Evolutionary conservation across 1,140 invertebrate species (phyloP), one percentile per base, ranked within the genome.

Genomic region (Drosophila ambigua): DNA sequence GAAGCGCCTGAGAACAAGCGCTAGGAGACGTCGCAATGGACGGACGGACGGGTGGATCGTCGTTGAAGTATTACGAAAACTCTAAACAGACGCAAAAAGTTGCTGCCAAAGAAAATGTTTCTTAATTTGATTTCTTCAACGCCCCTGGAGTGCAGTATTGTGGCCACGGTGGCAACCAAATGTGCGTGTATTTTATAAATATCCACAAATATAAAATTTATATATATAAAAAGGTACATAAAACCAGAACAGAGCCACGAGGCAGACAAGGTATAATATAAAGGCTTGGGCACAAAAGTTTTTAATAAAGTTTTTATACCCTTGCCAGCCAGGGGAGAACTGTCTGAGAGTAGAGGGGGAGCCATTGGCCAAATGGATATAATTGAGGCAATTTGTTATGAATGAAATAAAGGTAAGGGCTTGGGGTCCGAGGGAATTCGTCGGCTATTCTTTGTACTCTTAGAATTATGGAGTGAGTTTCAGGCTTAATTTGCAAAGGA

Each of bases 251-350:
- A 28, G 50, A 2, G 28, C 15, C 63, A 51, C 57, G 55, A 46
- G 46, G 43, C 66, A 67, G 59, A 57, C 69, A 52, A 67, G 52
- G 54, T 57, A 55, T 61, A 79, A 79, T 67, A 82, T 78, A 88
- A 88, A 84, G 83, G 83, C 84, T 88, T 89, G 79, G 74, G 65
- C 58, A 58, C 24, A 84, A 77, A 87, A 89, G 84, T 83, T 88
- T 88, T 88, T 88, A 88, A 88, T 89, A 88, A 88, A 88, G 84
- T 88, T 88, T 88, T 88, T 88, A 89, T 89, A 74, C 79, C 83
- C 68, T 59, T 58, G 2, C 45, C 54, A 59, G 35, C 26, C 65
- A 16, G 43, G 58, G 43, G 8, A 50, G 23, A 20, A 31, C 45
- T 23, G 46, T 8, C 45, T 26, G 53, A 31, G 26, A 16, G 51